These are phyloP conservation scores for Itoplectis maculator DNA, from an alignment of 2,888 invertebrate species.

Conservation along the genomic window DNA sequence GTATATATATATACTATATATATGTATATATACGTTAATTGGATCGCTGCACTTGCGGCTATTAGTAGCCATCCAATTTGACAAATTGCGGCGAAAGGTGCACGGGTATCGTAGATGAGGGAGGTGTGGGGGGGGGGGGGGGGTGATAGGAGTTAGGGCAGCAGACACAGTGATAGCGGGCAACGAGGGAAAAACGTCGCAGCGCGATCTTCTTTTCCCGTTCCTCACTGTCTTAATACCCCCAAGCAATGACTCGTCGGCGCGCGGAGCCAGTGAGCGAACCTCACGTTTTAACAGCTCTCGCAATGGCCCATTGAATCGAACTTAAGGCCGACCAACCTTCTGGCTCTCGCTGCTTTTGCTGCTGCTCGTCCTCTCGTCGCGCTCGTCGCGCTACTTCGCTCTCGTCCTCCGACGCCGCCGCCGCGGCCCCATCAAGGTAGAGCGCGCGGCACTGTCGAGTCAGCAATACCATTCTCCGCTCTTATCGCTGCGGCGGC, in stretches of 20 bases:
- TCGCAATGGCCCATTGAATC: slow-evolving; percentile 75
- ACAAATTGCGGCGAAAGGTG: slow-evolving; percentile 25
- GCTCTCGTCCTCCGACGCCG: slow-evolving; percentile 38
- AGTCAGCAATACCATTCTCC: slow-evolving; percentile 77
- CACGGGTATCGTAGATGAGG: no score
- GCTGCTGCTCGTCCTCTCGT: slow-evolving; percentile 37
- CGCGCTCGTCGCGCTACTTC: slow-evolving; percentile 25
- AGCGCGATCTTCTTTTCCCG: background rate
- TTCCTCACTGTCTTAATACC: slow-evolving; percentile 24
- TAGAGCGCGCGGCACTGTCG: slow-evolving; percentile 71
- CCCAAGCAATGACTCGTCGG: slow-evolving; percentile 51
- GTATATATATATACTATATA: background rate
- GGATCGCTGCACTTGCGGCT: background rate
- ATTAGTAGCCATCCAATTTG: slow-evolving; percentile 23
- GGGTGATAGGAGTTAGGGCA: no score
- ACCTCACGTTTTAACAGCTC: slow-evolving; percentile 71
- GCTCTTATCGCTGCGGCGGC: slow-evolving; percentile 74
- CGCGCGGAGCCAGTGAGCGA: slow-evolving; percentile 31
- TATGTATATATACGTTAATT: slow-evolving; percentile 4
- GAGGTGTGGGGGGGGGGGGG: no score
- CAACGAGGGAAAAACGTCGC: background rate
- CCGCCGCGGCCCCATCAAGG: slow-evolving; percentile 40
- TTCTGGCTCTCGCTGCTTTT: slow-evolving; percentile 29
- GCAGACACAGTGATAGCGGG: background rate
- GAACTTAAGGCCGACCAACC: slow-evolving; percentile 63